Conservation (phyloP, 2,888 invertebrate genomes). For the Biston betularia region DNA sequence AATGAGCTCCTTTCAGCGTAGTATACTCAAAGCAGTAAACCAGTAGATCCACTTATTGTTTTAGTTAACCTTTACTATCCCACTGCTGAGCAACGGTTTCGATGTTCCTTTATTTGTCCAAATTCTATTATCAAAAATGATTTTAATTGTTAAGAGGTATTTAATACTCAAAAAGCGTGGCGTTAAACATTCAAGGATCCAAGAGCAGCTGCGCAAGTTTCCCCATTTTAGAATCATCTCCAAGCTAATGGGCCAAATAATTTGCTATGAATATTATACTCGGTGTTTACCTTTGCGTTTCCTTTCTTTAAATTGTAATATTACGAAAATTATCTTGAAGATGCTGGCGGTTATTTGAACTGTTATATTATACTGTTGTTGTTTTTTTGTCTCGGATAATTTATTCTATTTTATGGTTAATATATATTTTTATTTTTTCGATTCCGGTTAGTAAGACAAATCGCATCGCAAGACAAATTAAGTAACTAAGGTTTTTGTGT, state of each 20-base stretch:
- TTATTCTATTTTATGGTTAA: too few relatives aligned
- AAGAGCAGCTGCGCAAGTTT: slow-evolving; percentile 3
- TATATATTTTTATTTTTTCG: too few relatives aligned
- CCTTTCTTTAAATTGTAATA: slow-evolving; percentile 23
- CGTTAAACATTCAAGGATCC: slow-evolving; percentile 3
- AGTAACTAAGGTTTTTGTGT: too few relatives aligned
- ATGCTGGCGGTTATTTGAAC: not conserved
- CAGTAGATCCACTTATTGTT: too few relatives aligned
- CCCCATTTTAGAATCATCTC: slow-evolving; percentile 12
- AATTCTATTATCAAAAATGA: too few relatives aligned
- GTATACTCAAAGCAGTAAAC: too few relatives aligned
- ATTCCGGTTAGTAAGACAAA: not conserved
- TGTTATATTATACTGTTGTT: not conserved
- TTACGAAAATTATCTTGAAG: slow-evolving; percentile 7
- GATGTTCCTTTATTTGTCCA: too few relatives aligned
- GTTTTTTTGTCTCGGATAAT: not conserved
- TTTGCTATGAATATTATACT: slow-evolving; percentile 49
- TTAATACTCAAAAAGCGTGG: not conserved
- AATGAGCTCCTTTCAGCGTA: too few relatives aligned
- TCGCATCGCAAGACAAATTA: too few relatives aligned
- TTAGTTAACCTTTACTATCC: too few relatives aligned
- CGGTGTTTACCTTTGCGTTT: slow-evolving; percentile 31
- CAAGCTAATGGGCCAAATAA: slow-evolving; percentile 53
- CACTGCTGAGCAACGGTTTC: too few relatives aligned
- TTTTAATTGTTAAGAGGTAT: not conserved